A percentile compares a stretch with the other conserved stretches of the same genome.
Evolutionary conservation across 53 echinoderm and acorn worm species (phyloP).

Genomic region (Stichopus horrens): DNA sequence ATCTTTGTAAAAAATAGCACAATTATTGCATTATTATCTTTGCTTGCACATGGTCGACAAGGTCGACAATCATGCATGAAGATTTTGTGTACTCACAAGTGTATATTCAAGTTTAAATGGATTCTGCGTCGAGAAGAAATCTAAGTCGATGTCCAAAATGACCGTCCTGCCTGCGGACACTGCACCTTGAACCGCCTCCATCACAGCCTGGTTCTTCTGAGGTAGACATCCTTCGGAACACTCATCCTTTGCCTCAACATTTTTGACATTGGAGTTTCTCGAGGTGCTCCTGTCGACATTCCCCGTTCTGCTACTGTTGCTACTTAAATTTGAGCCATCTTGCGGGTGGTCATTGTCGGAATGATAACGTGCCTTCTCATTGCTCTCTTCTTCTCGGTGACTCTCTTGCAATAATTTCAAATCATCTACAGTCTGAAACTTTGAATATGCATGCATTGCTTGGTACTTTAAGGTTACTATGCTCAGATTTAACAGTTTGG

Average conservation of each 20-base stretch:
- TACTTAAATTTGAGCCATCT: too few relatives aligned
- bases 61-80: too few relatives aligned
- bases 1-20: too few relatives aligned
- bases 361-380: neutral
- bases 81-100: constrained; percentile 50
- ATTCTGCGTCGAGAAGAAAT: constrained; percentile 97
- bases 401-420: neutral
- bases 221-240: neutral
- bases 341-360: too few relatives aligned
- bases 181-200: neutral
- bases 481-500: constrained; percentile 62
- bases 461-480: constrained; percentile 66
- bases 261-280: neutral
- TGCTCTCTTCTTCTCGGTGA: neutral
- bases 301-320: neutral
- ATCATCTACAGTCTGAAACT: constrained; percentile 22
- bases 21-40: too few relatives aligned
- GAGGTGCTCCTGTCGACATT: neutral
- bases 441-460: constrained; percentile 14
- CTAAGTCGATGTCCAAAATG: constrained; percentile 89
- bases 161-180: constrained; percentile 27
- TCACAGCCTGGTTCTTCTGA: neutral
- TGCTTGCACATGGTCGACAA: too few relatives aligned
- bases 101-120: constrained; percentile 90
- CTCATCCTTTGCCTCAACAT: neutral